Evolutionary conservation across 2,888 invertebrate genomes (phyloP).

Genomic region (Catocala sponsa): DNA sequence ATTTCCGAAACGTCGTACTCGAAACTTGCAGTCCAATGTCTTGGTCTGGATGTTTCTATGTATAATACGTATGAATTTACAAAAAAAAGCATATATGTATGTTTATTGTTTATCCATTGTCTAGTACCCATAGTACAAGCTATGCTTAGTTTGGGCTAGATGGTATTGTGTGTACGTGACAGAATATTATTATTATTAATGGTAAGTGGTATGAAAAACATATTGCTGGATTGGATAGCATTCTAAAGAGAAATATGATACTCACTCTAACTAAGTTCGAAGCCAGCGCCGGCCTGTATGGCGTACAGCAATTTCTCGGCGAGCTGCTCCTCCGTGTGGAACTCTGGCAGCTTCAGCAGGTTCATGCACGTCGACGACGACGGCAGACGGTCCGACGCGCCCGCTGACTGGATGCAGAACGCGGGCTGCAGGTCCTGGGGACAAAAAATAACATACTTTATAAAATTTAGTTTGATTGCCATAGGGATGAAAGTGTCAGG

Average conservation of each 20-base stretch:
- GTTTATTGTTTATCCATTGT: too few species aligned
- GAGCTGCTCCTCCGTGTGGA: conserved; percentile 92
- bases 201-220: too few species aligned
- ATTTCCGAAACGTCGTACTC: too few species aligned
- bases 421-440: conserved; percentile 96
- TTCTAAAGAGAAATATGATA: neutral
- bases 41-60: too few species aligned
- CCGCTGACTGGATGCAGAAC: conserved; percentile 98
- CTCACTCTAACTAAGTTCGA: conserved; percentile 94
- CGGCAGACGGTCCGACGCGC: conserved; percentile 96
- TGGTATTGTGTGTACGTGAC: too few species aligned
- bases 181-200: too few species aligned
- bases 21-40: too few species aligned
- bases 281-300: conserved; percentile 98
- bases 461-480: neutral
- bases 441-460: neutral
- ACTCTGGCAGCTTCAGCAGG: conserved; percentile 97
- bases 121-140: too few species aligned
- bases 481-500: too few species aligned
- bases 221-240: neutral
- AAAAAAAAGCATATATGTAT: too few species aligned
- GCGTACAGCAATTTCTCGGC: conserved; percentile 96
- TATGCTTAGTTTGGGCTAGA: too few species aligned
- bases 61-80: too few species aligned
- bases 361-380: conserved; percentile 99